Conservation (phyloP, 2,113 vertebrate species). For the Sinocyclocheilus anophthalmus region DNA sequence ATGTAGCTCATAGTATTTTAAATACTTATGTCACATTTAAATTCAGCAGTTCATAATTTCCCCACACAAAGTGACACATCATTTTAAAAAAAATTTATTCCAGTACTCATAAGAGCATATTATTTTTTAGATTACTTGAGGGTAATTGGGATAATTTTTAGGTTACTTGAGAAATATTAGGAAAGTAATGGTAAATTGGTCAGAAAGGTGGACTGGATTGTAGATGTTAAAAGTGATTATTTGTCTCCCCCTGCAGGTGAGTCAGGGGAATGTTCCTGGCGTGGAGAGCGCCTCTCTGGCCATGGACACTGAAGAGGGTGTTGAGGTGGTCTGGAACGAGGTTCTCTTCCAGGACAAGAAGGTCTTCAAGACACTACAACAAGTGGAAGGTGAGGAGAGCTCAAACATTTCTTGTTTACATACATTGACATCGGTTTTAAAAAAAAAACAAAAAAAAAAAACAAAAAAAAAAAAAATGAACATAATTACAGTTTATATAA, state of each 20-base stretch:
- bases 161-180: neutral
- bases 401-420: neutral
- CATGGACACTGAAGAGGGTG: conserved; percentile 95
- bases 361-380: conserved; percentile 87
- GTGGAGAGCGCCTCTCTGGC: conserved; percentile 92
- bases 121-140: neutral
- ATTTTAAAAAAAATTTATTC: neutral
- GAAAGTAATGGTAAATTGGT: neutral
- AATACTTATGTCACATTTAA: neutral
- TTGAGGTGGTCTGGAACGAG: conserved; percentile 97
- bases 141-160: neutral
- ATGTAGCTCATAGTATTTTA: neutral
- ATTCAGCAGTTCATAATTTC: neutral
- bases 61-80: neutral
- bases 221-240: neutral
- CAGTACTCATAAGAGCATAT: neutral
- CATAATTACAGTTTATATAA: too few species aligned
- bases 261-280: conserved; percentile 91
- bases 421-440: neutral
- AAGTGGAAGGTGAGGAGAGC: conserved; percentile 82
- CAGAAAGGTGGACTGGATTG: neutral
- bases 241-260: conserved; percentile 78
- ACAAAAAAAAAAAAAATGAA: too few species aligned
- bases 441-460: too few species aligned
- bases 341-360: conserved; percentile 89